Base-by-base conservation (phyloP, 2,797 vertebrate species). In the Monodelphis domestica region DNA sequence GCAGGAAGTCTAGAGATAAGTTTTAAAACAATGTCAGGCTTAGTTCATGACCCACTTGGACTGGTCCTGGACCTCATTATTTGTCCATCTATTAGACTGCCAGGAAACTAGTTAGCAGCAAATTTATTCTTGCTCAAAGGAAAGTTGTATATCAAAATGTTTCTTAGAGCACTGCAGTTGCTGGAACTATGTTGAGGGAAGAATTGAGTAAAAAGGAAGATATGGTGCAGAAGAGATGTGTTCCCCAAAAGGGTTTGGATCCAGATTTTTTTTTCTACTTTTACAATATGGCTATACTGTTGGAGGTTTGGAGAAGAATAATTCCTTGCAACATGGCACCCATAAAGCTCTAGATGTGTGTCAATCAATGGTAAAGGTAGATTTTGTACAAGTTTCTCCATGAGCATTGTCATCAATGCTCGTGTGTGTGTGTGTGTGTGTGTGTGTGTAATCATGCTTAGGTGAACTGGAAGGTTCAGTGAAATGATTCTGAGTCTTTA, bases 401-500 rank as follows among this genome's bases (percentile, higher is more conserved):
- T 63, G 63, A n/a, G 59, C 33, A 63, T n/a, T 14, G n/a, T 38
- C n/a, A 70, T 70, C 15, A 9, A n/a, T 17, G 63, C 63, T 33
- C 70, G 33, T 63, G 57, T 33, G 30, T 59, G 10, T 63, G 12
- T n/a, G 4, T 63, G 59, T 63, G 12, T n/a, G 30, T n/a, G 59
- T 63, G 59, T 70, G 6, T 70, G 2, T 70, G 38, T 21, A 97
- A 94, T 96, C 96, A 54, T 95, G 96, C 92, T 92, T 94, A 95
- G 96, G 92, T 94, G 54, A 59, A 90, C 45, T 89, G 70, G 95
- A 97, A 95, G 95, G 95, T 96, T 98, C 95, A 93, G 91, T 96
- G 96, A 93, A 97, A 95, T 97, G 95, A 98, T 97, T 98, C 97
- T 96, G 96, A 97, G 95, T 93, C 97, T 96, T 87, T 51, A 92